Percentiles rank a stretch among this genome's conserved stretches.
Conservation (phyloP, 2,113 vertebrate species). For the Pitta sordida region DNA sequence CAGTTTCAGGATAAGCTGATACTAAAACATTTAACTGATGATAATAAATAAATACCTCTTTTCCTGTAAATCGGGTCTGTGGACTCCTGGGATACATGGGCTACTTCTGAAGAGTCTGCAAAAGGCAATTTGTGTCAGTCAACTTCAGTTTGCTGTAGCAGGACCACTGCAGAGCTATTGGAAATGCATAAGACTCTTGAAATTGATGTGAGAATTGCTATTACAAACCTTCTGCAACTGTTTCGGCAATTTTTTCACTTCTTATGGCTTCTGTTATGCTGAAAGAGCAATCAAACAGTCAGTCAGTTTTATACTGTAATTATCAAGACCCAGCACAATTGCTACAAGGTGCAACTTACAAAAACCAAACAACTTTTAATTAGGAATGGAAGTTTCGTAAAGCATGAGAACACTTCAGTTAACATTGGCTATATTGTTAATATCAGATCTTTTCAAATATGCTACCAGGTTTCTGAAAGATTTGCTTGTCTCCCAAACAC, state of each 20-base stretch:
- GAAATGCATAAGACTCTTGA: neutral
- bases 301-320: neutral
- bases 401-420: neutral
- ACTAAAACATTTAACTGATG: neutral
- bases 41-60: neutral
- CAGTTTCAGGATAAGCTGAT: neutral
- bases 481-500: neutral
- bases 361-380: conserved; percentile 23
- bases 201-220: neutral
- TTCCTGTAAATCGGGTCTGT: neutral
- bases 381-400: neutral
- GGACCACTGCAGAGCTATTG: neutral
- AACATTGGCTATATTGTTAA: neutral
- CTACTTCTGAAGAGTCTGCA: neutral
- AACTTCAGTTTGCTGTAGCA: neutral
- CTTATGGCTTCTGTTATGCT: neutral
- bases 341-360: neutral
- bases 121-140: neutral
- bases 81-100: neutral
- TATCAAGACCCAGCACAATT: neutral
- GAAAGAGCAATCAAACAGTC: neutral
- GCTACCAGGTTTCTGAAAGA: neutral
- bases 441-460: neutral
- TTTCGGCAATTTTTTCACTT: neutral
- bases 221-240: neutral